phyloP scores from a whole-genome alignment of 2,888 invertebrate genomes.

The Ichneumoninae sp. region DNA sequence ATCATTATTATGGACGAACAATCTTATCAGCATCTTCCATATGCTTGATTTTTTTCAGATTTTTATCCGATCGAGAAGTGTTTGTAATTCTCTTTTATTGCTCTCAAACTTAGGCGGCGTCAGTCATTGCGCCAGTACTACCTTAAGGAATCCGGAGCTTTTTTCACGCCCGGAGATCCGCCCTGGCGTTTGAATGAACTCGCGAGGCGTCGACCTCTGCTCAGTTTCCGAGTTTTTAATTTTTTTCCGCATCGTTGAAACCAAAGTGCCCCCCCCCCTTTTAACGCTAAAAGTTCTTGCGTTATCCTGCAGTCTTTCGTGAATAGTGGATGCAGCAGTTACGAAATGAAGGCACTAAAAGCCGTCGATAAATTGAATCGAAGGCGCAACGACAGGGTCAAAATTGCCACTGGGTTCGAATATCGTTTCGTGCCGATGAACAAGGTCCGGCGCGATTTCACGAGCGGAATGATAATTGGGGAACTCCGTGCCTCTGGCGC shows the following conservation, averaged over 20 bases:
- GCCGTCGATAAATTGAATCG: background rate
- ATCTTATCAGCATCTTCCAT: no score
- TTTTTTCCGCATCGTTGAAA: background rate
- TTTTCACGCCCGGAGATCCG: slow-evolving; percentile 18
- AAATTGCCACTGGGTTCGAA: background rate
- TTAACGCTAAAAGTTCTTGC: background rate
- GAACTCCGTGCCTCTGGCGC: background rate
- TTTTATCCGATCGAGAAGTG: no score
- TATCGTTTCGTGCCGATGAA: background rate
- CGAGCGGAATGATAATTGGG: slow-evolving; percentile 34
- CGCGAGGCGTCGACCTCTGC: background rate
- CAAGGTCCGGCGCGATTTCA: slow-evolving; percentile 10
- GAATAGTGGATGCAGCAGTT: background rate
- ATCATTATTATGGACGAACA: no score
- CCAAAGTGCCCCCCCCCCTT: background rate
- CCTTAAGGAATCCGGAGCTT: slow-evolving; percentile 6
- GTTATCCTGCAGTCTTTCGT: background rate
- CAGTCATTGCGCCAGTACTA: no score
- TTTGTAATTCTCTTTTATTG: no score
- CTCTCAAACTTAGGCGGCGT: no score
- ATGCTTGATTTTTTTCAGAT: no score
- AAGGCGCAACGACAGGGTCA: background rate
- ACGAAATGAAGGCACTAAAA: background rate
- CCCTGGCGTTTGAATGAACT: slow-evolving; percentile 25
- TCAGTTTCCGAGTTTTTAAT: background rate